phyloP scores from a whole-genome alignment of 2,888 invertebrate genomes.

The Leptinotarsa juncta region DNA sequence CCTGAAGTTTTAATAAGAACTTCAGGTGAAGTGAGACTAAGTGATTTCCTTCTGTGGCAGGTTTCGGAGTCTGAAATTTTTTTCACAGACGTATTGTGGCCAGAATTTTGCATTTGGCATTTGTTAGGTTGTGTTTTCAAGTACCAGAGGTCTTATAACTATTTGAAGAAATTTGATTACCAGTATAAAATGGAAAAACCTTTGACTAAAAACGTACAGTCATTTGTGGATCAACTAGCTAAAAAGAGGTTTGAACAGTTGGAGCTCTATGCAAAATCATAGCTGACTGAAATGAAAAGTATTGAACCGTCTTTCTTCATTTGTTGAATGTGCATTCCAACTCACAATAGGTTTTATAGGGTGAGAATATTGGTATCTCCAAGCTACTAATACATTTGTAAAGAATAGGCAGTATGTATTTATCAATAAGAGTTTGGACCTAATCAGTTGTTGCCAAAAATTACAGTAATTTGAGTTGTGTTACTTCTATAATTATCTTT shows the following conservation, averaged over 20 bases:
- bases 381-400: too few relatives aligned
- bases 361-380: too few relatives aligned
- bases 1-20: constrained; percentile 94
- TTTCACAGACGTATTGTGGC: constrained; percentile 94
- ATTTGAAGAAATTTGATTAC: constrained; percentile 49
- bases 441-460: too few relatives aligned
- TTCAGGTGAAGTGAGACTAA: constrained; percentile 85
- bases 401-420: too few relatives aligned
- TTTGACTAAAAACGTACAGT: constrained; percentile 52
- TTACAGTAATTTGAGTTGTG: too few relatives aligned
- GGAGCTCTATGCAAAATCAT: constrained; percentile 51
- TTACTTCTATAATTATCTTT: too few relatives aligned
- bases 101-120: constrained; percentile 95
- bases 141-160: constrained; percentile 76
- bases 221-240: constrained; percentile 66
- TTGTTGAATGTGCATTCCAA: too few relatives aligned
- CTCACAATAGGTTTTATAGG: too few relatives aligned
- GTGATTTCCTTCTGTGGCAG: constrained; percentile 92
- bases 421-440: too few relatives aligned
- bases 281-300: constrained; percentile 8
- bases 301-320: too few relatives aligned
- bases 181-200: constrained; percentile 41
- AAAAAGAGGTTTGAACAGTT: constrained; percentile 58
- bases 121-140: constrained; percentile 86
- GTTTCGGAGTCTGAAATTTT: constrained; percentile 85